Evolutionary conservation across 2,113 vertebrate species (phyloP), one percentile per base, ranked within the genome.

Genomic region (Larimichthys crocea): DNA sequence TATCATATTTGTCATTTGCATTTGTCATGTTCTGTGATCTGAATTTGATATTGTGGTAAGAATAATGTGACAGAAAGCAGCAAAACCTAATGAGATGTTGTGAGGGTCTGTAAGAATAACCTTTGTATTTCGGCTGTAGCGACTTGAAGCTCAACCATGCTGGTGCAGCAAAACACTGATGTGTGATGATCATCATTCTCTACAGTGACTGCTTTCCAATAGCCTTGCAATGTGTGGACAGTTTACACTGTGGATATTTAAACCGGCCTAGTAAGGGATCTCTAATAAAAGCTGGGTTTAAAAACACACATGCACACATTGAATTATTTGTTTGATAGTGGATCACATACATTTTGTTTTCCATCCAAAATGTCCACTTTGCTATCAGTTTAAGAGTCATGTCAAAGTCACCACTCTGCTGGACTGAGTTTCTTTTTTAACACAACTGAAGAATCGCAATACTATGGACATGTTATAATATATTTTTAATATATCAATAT

Each of bases 1-100:
- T 73, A 42, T 35, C 42, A 49, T 22, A 59, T 64, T n/a, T 65
- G 4, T 48, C 22, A 53, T 52, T 60, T 77, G 66, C 29, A 65
- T 35, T 35, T 35, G 35, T 40, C 10, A 69, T 66, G 22, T 64
- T 71, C 9, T 3, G 66, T 49, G 14, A 53, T 64, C 40, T 55
- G 14, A 4, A 53, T 16, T 52, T n/a, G 3, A 26, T 40, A 40
- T 40, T 40, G 35, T 40, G 35, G 35, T 40, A 44, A 65, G 6
- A 53, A 11, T 56, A 35, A 22, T 20, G 24, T 60, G 59, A 65
- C 16, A n/a, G 10, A 15, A 72, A 46, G 16, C 26, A 42, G 49
- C 11, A 42, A 52, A 60, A 46, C 10, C 29, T n/a, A 31, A 15
- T 10, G 20, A 66, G 49, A 10, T 53, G 10, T 35, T 24, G 50